Conservation (phyloP, 2,888 invertebrate genomes). For the Callosobruchus maculatus region DNA sequence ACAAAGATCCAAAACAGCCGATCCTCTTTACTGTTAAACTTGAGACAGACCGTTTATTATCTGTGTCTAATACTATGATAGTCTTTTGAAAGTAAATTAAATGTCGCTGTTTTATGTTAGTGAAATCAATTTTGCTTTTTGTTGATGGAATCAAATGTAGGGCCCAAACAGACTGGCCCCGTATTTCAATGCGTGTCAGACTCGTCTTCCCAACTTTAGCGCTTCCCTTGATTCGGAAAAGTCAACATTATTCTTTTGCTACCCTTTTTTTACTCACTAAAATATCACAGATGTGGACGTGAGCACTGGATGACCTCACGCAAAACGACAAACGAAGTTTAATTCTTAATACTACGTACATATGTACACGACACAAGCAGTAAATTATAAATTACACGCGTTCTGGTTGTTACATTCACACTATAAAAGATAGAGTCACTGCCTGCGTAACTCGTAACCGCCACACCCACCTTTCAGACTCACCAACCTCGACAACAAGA, state of each 20-base stretch:
- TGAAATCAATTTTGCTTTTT: too few relatives aligned
- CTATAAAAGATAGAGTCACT: conserved; percentile 25
- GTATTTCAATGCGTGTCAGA: not conserved
- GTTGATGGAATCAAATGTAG: not conserved
- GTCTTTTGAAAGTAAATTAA: too few relatives aligned
- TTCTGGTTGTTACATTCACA: conserved; percentile 38
- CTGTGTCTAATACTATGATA: too few relatives aligned
- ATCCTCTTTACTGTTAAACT: too few relatives aligned
- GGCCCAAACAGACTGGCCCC: not conserved
- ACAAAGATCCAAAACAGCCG: too few relatives aligned
- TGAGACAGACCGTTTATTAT: too few relatives aligned
- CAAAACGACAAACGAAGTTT: conserved; percentile 43
- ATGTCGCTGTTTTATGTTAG: too few relatives aligned
- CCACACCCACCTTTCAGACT: too few relatives aligned
- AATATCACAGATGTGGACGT: conserved; percentile 49
- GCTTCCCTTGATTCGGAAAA: conserved; percentile 46
- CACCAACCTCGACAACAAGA: too few relatives aligned
- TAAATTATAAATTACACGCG: conserved; percentile 41
- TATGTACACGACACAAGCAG: conserved; percentile 44
- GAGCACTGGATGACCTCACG: conserved; percentile 39
- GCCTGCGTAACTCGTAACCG: too few relatives aligned
- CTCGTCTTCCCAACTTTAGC: conserved; percentile 31
- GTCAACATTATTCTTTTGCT: conserved; percentile 50
- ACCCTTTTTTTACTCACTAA: conserved; percentile 46
- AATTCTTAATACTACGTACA: conserved; percentile 42